Evolutionary conservation across 2,797 vertebrate genomes (phyloP).

Genomic region (Petrocephalus sullivani): DNA sequence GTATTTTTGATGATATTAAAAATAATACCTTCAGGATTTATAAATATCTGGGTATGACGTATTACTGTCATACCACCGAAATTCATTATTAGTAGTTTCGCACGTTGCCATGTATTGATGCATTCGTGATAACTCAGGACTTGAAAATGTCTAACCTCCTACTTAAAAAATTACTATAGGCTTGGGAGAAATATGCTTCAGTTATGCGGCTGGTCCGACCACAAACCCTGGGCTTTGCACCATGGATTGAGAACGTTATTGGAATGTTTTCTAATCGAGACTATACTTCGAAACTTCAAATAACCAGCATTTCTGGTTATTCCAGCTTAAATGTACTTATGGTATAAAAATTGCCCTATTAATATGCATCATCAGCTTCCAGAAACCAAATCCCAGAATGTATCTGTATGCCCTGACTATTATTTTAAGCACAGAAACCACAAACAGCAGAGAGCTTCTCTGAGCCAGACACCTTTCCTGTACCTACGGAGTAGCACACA

Average conservation of each 20-base stretch:
- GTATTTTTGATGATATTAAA: not conserved
- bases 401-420: constrained; percentile 15
- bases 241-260: not conserved
- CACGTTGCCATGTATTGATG: too few relatives aligned
- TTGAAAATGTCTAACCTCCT: not conserved
- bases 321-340: not conserved
- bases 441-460: not conserved
- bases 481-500: not conserved
- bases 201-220: not conserved
- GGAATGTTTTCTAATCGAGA: not conserved
- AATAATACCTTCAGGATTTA: not conserved
- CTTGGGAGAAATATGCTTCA: not conserved
- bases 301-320: not conserved
- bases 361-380: not conserved
- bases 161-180: not conserved
- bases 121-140: not conserved
- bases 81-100: not conserved
- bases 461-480: not conserved
- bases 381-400: not conserved
- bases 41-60: not conserved
- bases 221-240: not conserved
- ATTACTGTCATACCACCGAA: not conserved
- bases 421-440: not conserved
- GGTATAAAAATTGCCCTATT: not conserved
- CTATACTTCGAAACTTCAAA: not conserved